A percentile compares a stretch with the other conserved stretches of the same genome.
Evolutionary conservation across 2,113 vertebrate genomes (phyloP).

Genomic region (Calidris pygmaea): DNA sequence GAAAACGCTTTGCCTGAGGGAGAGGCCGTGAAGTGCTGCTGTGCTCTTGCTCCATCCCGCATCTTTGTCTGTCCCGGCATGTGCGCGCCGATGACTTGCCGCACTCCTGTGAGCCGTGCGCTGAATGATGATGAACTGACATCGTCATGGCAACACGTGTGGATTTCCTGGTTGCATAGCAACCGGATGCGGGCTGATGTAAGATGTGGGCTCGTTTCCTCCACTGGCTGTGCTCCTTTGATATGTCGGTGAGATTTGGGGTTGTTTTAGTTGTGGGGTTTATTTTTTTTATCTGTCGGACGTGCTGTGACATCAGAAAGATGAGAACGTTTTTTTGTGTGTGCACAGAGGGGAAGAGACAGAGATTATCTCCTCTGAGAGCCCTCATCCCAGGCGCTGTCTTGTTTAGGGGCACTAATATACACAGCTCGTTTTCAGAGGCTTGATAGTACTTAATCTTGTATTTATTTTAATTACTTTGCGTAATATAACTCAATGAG

Average conservation of each 20-base stretch:
- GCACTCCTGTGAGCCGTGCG: not conserved
- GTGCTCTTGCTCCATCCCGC: not conserved
- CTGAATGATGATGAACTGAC: constrained; percentile 79
- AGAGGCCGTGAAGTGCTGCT: rapidly evolving
- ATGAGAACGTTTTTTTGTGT: not conserved
- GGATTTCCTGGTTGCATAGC: constrained; percentile 79
- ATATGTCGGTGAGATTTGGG: constrained; percentile 52
- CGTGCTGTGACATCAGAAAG: not conserved
- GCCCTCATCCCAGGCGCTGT: rapidly evolving
- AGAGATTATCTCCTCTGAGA: not conserved
- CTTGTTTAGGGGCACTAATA: not conserved
- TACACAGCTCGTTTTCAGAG: not conserved
- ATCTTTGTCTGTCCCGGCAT: not conserved
- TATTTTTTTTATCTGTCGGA: not conserved
- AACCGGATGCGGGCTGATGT: constrained; percentile 81
- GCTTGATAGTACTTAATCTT: not conserved
- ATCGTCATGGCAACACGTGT: constrained; percentile 87
- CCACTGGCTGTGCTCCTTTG: constrained; percentile 8
- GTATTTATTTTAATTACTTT: not conserved
- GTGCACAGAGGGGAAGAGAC: not conserved
- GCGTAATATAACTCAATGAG: not conserved
- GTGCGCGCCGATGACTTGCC: not conserved
- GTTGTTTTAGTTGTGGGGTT: not conserved
- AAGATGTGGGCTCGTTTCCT: constrained; percentile 72
- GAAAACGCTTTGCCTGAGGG: rapidly evolving